Conservation (phyloP, 92 coral and sea anemone species). For the Epizoanthus scotinus region DNA sequence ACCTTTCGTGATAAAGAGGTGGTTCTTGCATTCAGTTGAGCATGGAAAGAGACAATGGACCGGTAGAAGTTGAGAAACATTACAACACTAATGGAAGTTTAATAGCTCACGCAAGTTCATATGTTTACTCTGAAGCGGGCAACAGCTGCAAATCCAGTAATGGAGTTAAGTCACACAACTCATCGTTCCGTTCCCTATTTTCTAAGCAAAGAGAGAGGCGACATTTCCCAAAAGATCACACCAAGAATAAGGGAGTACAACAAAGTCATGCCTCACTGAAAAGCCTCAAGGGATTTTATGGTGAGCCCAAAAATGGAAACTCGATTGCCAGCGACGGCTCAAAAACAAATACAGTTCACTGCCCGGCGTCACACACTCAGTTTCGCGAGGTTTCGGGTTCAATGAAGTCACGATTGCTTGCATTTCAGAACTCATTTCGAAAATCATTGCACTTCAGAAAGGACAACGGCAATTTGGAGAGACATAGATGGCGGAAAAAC, state of each 20-base stretch:
- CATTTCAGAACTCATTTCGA: constrained; percentile 11
- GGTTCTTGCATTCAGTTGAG: constrained; percentile 16
- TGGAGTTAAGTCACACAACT: constrained; percentile 1
- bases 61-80: not conserved
- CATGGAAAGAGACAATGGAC: constrained; percentile 29
- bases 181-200: constrained; percentile 6
- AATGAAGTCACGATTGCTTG: constrained; percentile 18
- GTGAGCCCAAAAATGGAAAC: constrained; percentile 7
- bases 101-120: constrained; percentile 15
- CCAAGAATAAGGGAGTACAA: not conserved
- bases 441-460: constrained; percentile 26
- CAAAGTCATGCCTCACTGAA: not conserved
- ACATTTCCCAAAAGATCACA: not conserved
- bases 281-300: not conserved
- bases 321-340: not conserved
- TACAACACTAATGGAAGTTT: constrained; percentile 1
- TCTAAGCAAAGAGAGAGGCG: constrained; percentile 1
- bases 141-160: not conserved
- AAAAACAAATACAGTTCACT: not conserved
- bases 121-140: not conserved
- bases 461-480: constrained; percentile 21
- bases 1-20: constrained; percentile 12
- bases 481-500: constrained; percentile 1
- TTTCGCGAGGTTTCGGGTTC: constrained; percentile 15
- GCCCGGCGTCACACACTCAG: not conserved